A percentile compares a stretch with the other conserved stretches of the same genome.
Evolutionary conservation across 2,888 invertebrate genomes (phyloP).

Genomic region (Tortricodes alternella): DNA sequence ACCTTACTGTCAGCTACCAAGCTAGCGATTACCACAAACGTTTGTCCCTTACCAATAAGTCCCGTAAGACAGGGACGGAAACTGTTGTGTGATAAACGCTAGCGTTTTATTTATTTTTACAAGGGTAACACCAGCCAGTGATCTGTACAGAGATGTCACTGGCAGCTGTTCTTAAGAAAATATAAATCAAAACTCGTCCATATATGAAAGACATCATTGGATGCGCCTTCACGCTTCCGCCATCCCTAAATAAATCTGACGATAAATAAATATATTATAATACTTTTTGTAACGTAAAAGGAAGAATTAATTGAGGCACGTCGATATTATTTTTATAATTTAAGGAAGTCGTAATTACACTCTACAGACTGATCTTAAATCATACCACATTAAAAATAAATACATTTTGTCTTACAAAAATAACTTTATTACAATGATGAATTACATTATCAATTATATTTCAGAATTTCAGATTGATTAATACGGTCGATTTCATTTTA

Average conservation of each 20-base stretch:
- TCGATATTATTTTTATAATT: conserved; percentile 15
- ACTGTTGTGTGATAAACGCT: too few species aligned
- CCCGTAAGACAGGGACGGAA: too few species aligned
- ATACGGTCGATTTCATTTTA: not conserved
- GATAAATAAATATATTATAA: conserved; percentile 49
- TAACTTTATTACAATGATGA: conserved; percentile 15
- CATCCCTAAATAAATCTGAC: conserved; percentile 46
- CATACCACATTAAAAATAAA: conserved; percentile 28
- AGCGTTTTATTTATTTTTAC: too few species aligned
- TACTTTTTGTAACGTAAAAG: conserved; percentile 39
- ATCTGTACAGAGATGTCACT: too few species aligned
- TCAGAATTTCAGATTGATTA: not conserved
- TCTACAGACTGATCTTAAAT: conserved; percentile 23
- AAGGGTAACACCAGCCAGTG: too few species aligned
- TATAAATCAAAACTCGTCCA: not conserved
- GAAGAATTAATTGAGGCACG: conserved; percentile 35
- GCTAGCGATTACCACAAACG: too few species aligned
- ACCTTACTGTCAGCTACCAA: too few species aligned
- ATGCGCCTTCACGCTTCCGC: conserved; percentile 2
- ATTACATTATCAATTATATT: not conserved
- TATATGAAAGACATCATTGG: not conserved
- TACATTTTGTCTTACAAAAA: conserved; percentile 26
- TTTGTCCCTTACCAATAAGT: too few species aligned
- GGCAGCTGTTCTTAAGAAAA: too few species aligned
- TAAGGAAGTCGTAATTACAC: conserved; percentile 23